A percentile compares a stretch with the other conserved stretches of the same genome.
These are phyloP conservation scores for Caenorhabditis latens DNA, from an alignment of 1,140 invertebrate genomes.

Conservation along the genomic window DNA sequence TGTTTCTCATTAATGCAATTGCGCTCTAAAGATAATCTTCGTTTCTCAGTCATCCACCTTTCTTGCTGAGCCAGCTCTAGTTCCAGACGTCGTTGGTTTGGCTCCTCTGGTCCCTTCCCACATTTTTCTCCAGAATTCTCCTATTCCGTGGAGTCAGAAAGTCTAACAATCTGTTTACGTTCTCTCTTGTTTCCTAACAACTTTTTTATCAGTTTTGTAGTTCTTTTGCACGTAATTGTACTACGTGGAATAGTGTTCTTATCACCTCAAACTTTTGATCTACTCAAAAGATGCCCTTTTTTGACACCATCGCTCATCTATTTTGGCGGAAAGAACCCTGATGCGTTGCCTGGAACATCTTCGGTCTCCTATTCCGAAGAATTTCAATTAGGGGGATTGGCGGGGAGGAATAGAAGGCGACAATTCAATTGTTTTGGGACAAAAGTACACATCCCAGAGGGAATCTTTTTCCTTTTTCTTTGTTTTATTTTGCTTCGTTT, in stretches of 20 bases:
- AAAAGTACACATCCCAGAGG: no score
- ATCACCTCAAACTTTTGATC: conserved; percentile 3
- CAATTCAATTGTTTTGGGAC: not conserved
- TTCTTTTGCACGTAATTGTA: not conserved
- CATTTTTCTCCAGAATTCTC: not conserved
- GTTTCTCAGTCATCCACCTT: no score
- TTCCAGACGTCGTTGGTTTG: no score
- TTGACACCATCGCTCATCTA: no score
- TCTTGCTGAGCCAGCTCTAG: no score
- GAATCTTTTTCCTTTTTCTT: not conserved
- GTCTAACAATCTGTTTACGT: not conserved
- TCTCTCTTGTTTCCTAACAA: not conserved
- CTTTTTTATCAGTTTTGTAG: not conserved
- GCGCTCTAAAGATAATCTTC: no score
- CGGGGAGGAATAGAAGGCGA: not conserved
- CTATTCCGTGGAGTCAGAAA: not conserved
- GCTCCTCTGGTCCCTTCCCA: no score
- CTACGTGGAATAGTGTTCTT: conserved; percentile 2
- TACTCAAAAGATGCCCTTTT: not conserved
- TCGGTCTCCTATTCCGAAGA: no score
- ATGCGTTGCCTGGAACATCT: no score
- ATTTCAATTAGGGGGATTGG: not conserved
- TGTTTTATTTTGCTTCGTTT: no score
- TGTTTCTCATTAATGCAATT: no score
- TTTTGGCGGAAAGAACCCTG: no score